A percentile compares a stretch with the other conserved stretches of the same genome.
phyloP scores from a whole-genome alignment of 2,113 vertebrate species.

The Apteryx mantelli region DNA sequence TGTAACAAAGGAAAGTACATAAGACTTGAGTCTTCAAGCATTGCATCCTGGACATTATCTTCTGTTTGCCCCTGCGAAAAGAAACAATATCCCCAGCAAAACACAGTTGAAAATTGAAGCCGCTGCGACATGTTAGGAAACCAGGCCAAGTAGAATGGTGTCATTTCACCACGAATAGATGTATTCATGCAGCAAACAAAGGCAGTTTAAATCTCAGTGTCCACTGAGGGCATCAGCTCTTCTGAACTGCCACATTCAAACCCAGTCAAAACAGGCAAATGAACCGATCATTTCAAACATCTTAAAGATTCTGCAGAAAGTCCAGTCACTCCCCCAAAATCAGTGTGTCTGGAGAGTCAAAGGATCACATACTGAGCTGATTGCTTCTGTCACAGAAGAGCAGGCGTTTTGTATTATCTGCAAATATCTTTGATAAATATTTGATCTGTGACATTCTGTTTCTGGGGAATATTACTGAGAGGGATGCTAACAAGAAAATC shows the following conservation, averaged over 20 bases:
- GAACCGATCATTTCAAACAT: neutral
- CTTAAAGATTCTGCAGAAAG: neutral
- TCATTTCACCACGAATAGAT: neutral
- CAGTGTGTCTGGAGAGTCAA: neutral
- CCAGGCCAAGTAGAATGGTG: neutral
- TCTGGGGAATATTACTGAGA: neutral
- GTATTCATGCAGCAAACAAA: conserved; percentile 9
- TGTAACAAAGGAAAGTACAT: neutral
- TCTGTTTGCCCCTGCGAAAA: neutral
- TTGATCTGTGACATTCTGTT: conserved; percentile 61
- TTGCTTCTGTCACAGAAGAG: neutral
- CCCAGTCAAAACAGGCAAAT: neutral
- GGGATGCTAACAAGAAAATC: neutral
- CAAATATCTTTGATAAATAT: conserved; percentile 65
- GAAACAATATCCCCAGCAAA: neutral
- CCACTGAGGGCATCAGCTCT: neutral
- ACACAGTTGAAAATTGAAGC: neutral
- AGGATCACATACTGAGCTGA: neutral
- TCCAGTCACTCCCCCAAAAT: neutral
- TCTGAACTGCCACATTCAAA: neutral
- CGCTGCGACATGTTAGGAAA: neutral
- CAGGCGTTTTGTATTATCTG: conserved; percentile 59
- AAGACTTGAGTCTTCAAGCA: neutral
- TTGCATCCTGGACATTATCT: neutral
- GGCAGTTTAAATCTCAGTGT: neutral